These are phyloP conservation scores for Anguilla marmorata DNA, from an alignment of 2,797 vertebrate species.

Conservation along the genomic window DNA sequence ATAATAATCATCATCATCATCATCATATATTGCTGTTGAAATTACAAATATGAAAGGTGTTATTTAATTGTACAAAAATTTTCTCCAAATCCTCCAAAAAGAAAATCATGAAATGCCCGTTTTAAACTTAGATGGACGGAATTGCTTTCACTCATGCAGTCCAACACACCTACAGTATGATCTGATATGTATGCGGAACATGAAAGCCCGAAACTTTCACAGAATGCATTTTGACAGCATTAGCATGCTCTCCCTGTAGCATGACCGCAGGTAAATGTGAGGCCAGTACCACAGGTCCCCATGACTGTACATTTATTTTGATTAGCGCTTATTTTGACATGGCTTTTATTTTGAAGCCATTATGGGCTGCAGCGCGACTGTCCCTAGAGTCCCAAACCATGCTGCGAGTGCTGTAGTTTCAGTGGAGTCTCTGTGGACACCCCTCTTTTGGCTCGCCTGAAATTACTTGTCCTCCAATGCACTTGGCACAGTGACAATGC, in stretches of 20 bases:
- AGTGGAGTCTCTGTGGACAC: background rate
- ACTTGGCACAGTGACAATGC: slow-evolving; percentile 30
- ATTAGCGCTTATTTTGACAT: background rate
- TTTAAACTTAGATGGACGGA: background rate
- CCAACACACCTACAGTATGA: background rate
- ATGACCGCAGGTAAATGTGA: background rate
- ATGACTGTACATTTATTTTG: slow-evolving; percentile 14
- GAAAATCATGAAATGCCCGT: background rate
- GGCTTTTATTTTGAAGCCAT: no score
- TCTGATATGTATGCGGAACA: background rate
- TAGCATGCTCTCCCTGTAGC: background rate
- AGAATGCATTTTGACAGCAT: background rate
- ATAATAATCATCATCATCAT: background rate
- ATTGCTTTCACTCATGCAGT: background rate
- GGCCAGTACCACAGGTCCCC: background rate
- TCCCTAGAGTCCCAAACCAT: background rate
- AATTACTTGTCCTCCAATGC: slow-evolving; percentile 23
- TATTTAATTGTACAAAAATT: background rate
- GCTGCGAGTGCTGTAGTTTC: background rate
- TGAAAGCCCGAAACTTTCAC: background rate
- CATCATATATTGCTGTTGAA: background rate
- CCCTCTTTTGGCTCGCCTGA: background rate
- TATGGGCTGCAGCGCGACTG: background rate
- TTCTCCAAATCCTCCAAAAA: background rate
- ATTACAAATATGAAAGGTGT: background rate